Evolutionary conservation across 2,797 vertebrate species (phyloP).

Genomic region (Pampus argenteus): DNA sequence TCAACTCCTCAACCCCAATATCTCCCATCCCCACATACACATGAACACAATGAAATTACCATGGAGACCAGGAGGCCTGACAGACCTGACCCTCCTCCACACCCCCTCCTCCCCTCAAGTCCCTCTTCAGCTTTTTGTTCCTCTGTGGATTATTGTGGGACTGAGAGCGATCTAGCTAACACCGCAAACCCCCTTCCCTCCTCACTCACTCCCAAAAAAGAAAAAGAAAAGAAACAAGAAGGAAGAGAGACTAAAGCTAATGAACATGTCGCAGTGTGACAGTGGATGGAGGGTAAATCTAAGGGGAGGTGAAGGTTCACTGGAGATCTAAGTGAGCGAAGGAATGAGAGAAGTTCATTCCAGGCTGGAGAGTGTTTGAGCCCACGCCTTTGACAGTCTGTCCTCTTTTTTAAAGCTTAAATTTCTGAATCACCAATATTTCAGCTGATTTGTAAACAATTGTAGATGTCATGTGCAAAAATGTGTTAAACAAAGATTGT

Average conservation of each 20-base stretch:
- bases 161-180: constrained; percentile 56
- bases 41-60: constrained; percentile 69
- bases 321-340: constrained; percentile 60
- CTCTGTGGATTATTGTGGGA: constrained; percentile 55
- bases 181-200: constrained; percentile 30
- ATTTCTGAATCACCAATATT: neutral
- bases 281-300: constrained; percentile 58
- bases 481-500: no score
- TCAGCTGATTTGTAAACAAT: neutral
- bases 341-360: constrained; percentile 29
- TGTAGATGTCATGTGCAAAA: no score
- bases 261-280: constrained; percentile 79
- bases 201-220: constrained; percentile 15
- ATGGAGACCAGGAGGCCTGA: constrained; percentile 66
- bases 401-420: neutral
- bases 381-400: constrained; percentile 15
- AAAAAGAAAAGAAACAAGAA: constrained; percentile 43
- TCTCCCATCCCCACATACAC: constrained; percentile 41
- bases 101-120: constrained; percentile 17
- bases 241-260: constrained; percentile 63
- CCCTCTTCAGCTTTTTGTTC: constrained; percentile 57
- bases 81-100: constrained; percentile 48
- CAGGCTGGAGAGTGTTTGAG: constrained; percentile 14
- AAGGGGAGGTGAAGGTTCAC: constrained; percentile 71
- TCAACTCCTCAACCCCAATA: constrained; percentile 63